These are phyloP conservation scores for Uria aalge DNA, from an alignment of 2,113 vertebrate genomes.

Conservation along the genomic window DNA sequence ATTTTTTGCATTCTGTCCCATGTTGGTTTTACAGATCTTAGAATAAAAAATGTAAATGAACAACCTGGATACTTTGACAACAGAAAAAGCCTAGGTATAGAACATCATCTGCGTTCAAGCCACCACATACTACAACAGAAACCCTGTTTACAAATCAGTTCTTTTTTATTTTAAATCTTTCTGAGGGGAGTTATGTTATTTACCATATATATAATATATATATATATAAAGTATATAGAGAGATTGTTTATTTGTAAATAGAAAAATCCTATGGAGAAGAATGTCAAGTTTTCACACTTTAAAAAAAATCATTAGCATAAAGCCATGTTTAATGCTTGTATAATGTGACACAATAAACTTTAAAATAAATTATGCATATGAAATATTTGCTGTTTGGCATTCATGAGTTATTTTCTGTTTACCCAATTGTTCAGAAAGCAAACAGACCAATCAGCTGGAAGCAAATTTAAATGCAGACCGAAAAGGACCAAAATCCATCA, in stretches of 20 bases:
- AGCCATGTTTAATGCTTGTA: constrained; percentile 83
- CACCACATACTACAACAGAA: constrained; percentile 62
- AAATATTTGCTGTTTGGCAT: constrained; percentile 61
- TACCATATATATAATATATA: constrained; percentile 69
- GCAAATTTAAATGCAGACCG: not conserved
- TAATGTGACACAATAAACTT: constrained; percentile 80
- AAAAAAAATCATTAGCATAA: constrained; percentile 72
- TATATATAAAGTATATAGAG: constrained; percentile 74
- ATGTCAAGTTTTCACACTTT: constrained; percentile 77
- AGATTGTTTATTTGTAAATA: constrained; percentile 85
- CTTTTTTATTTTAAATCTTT: constrained; percentile 75
- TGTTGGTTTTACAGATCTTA: constrained; percentile 74
- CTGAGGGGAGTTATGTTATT: constrained; percentile 69
- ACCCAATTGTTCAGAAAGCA: not conserved
- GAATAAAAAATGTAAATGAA: constrained; percentile 57
- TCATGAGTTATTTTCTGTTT: constrained; percentile 40
- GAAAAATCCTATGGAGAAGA: constrained; percentile 64
- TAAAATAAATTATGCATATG: constrained; percentile 79
- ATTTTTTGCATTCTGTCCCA: constrained; percentile 76
- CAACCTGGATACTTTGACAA: constrained; percentile 50
- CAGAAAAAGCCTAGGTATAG: constrained; percentile 59
- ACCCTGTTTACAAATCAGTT: constrained; percentile 78
- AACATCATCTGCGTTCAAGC: constrained; percentile 29
- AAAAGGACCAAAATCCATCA: not conserved
- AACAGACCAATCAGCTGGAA: not conserved